A percentile compares a stretch with the other conserved stretches of the same genome.
Conservation (phyloP, 1,140 invertebrate species). For the Papilio glaucus region DNA sequence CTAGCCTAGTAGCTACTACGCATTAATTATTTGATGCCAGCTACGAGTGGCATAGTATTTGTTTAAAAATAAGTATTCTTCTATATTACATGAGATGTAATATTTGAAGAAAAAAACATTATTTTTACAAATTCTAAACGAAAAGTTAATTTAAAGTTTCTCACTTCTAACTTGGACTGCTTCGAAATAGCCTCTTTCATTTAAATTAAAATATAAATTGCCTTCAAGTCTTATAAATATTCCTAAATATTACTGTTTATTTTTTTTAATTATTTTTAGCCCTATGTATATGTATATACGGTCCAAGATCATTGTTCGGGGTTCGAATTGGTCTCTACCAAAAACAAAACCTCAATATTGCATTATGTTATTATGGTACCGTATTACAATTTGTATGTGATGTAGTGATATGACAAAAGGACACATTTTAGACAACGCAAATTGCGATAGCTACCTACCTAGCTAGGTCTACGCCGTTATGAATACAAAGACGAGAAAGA, state of each 20-base stretch:
- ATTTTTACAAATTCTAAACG: slow-evolving; percentile 20
- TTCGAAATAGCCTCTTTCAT: slow-evolving; percentile 12
- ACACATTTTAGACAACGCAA: no score
- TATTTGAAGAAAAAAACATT: background rate
- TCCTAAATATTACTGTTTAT: background rate
- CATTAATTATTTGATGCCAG: background rate
- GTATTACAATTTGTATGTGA: no score
- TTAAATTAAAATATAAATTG: slow-evolving; percentile 24
- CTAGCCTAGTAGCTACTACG: no score
- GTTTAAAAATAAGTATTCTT: slow-evolving; percentile 3
- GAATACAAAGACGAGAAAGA: no score
- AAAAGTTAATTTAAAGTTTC: slow-evolving; percentile 23
- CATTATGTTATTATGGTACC: no score
- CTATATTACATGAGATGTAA: background rate
- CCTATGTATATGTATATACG: background rate
- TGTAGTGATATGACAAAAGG: no score
- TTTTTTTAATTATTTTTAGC: background rate
- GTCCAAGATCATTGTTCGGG: background rate
- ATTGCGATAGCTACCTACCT: no score
- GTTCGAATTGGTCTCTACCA: background rate
- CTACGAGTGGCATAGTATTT: background rate
- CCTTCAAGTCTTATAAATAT: background rate
- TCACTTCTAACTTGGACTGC: slow-evolving; percentile 12
- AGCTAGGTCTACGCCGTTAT: no score
- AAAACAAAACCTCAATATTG: no score